Conservation (phyloP, 2,888 invertebrate species). For the Epistrophella euchroma region DNA sequence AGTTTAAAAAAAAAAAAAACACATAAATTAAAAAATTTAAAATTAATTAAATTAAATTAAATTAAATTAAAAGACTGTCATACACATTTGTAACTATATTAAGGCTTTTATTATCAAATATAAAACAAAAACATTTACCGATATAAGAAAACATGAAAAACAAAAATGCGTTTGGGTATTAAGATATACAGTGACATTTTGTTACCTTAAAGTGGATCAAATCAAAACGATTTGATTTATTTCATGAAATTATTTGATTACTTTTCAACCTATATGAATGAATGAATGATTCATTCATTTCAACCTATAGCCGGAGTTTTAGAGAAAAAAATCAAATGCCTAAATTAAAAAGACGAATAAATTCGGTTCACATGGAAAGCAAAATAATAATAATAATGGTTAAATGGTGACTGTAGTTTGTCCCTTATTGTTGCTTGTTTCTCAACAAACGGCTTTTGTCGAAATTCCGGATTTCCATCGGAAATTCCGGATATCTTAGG, state of each 20-base stretch:
- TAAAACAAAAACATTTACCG: neutral
- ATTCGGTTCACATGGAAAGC: neutral
- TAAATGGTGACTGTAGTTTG: no score
- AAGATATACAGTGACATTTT: neutral
- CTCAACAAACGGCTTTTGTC: no score
- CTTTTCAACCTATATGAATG: no score
- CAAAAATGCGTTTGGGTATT: neutral
- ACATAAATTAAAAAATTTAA: no score
- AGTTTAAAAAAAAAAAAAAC: conserved; percentile 12
- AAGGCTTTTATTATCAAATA: conserved; percentile 15
- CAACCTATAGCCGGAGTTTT: no score
- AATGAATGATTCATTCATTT: no score
- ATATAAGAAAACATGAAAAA: neutral
- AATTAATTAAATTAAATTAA: conserved; percentile 14
- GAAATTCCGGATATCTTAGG: no score
- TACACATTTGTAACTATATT: conserved; percentile 37
- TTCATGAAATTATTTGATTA: neutral
- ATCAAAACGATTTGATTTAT: neutral
- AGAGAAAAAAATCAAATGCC: no score
- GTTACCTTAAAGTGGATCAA: neutral
- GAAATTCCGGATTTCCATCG: no score
- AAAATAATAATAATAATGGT: neutral
- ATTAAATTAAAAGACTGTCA: conserved; percentile 38
- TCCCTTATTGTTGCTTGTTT: no score
- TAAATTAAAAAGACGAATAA: neutral